Evolutionary conservation across 2,113 vertebrate genomes (phyloP), one percentile per base, ranked within the genome.

Genomic region (Pristiophorus japonicus): DNA sequence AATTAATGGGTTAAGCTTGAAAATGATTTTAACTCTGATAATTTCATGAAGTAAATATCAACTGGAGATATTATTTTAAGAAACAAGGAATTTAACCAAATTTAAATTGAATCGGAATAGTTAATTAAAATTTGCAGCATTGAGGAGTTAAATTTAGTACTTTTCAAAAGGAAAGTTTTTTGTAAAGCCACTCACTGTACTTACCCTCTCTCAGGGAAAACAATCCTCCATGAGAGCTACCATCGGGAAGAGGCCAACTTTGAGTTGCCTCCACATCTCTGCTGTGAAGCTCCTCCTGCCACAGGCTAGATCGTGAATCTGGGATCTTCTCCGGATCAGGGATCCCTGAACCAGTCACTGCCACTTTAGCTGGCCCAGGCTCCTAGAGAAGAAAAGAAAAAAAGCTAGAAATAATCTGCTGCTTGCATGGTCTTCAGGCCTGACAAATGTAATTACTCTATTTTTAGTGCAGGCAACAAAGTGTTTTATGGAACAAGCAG

Each of bases 261-360:
- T 97, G 96, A 3, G 96, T 96, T 12, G 96, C 97, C 12, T 98
- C 98, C 0, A 97, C 97, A 96, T 98, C 98, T 96, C 98, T 97
- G 96, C 97, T 97, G 88, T 97, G 97, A 92, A 98, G 96, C 96
- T 98, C 98, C 96, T 98, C 98, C 96, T 98, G 98, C 98, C 98
- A 98, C 96, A 98, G 98, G 96, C 98, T 97, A 88, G 98, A 98
- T 95, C 97, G 98, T 5, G 98, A 98, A 96, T 98, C 98, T 0
- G 97, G 98, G 88, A 97, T 97, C 96, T 97, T 98, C 96, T 98
- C 98, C 0, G 97, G 97, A 96, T 98, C 98, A 0, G 98, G 98
- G 96, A 98, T 98, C 0, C 98, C 97, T 0, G 97, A 97, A 84
- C 97, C 98, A 0, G 98, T 98, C 95, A 98, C 97, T 7, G 98